Percentiles rank a stretch among this genome's conserved stretches.
Conservation (phyloP, 2,888 invertebrate species). For the Eristalis arbustorum region DNA sequence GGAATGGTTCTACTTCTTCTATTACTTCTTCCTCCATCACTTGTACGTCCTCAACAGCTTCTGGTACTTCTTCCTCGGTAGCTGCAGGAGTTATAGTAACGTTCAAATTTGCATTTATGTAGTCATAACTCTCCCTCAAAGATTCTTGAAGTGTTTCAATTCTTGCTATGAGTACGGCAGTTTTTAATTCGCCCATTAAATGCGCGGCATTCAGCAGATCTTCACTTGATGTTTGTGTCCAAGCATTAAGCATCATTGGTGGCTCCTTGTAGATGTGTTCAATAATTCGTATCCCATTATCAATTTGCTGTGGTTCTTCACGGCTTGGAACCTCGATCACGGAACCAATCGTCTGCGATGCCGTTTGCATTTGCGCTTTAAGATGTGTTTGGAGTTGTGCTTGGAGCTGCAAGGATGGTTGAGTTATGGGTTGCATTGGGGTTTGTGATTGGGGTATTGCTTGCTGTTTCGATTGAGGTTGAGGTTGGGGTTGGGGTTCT, state of each 20-base stretch:
- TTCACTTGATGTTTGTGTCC: slow-evolving; percentile 75
- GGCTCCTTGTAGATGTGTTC: slow-evolving; percentile 32
- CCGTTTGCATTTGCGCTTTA: background rate
- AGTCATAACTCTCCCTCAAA: background rate
- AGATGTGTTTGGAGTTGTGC: background rate
- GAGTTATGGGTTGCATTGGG: background rate
- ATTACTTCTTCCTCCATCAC: too few relatives aligned
- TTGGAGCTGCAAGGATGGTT: background rate
- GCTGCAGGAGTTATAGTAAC: background rate
- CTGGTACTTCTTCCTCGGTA: background rate
- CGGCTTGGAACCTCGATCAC: background rate
- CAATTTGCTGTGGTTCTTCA: background rate
- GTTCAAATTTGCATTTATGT: background rate
- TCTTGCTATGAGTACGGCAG: background rate
- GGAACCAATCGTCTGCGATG: background rate
- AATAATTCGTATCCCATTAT: background rate
- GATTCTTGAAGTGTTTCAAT: background rate
- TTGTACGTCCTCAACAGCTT: too few relatives aligned
- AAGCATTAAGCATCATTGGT: slow-evolving; percentile 73
- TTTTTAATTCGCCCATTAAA: background rate
- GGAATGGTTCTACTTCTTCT: background rate
- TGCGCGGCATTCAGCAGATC: slow-evolving; percentile 68
- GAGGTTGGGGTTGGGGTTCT: too few relatives aligned
- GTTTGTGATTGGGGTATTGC: background rate
- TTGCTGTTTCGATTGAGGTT: background rate